phyloP scores from a whole-genome alignment of 1,140 invertebrate genomes.

The Drosophila dunni region DNA sequence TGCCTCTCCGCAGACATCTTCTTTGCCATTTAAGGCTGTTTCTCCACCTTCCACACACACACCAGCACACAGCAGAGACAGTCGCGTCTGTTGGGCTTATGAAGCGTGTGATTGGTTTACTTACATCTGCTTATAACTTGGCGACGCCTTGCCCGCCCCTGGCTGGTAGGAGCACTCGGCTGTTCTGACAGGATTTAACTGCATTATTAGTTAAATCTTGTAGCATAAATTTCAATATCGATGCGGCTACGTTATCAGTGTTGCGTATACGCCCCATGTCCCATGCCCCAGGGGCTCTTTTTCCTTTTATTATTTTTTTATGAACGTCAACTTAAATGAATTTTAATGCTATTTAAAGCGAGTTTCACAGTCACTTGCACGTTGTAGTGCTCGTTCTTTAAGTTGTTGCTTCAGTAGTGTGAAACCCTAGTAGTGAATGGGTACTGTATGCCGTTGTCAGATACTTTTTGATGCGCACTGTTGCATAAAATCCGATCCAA shows the following conservation, averaged over 20 bases:
- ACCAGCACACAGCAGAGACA: conserved; percentile 8
- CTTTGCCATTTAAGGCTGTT: not conserved
- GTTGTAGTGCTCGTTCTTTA: conserved; percentile 31
- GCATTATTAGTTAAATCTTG: conserved; percentile 80
- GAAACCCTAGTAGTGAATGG: conserved; percentile 66
- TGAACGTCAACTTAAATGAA: conserved; percentile 72
- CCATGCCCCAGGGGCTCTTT: conserved; percentile 22
- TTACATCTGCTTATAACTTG: conserved; percentile 64
- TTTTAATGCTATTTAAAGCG: conserved; percentile 76
- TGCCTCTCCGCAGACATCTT: not conserved
- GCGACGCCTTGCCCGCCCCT: conserved; percentile 7
- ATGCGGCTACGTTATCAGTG: conserved; percentile 48
- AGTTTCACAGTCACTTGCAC: conserved; percentile 65
- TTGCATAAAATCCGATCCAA: conserved; percentile 76
- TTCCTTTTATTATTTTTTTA: not conserved
- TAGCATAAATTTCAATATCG: conserved; percentile 82
- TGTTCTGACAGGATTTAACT: conserved; percentile 76
- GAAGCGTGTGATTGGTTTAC: conserved; percentile 82
- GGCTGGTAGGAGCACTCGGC: conserved; percentile 3
- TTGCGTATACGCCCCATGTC: not conserved
- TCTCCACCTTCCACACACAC: not conserved
- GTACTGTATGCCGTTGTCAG: conserved; percentile 43
- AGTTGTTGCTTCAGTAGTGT: conserved; percentile 24
- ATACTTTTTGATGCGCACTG: conserved; percentile 75
- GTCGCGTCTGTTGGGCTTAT: conserved; percentile 77